Evolutionary conservation across 2,888 invertebrate genomes (phyloP).

Genomic region (Zele albiditarsus): DNA sequence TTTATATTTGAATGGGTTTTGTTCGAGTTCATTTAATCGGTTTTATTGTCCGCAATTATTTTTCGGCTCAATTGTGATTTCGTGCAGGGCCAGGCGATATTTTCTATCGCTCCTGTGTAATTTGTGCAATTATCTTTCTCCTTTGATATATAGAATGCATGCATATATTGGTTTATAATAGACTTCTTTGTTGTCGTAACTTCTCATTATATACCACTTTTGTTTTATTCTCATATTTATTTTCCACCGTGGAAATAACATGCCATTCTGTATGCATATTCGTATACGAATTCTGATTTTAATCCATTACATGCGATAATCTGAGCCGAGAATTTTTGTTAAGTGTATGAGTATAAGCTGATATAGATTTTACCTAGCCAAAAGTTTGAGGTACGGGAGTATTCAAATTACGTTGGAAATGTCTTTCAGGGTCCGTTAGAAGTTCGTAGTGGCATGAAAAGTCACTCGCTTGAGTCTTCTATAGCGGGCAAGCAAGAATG

Average conservation of each 20-base stretch:
- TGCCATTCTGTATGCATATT: neutral
- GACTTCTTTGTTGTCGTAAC: neutral
- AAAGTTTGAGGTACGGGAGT: slow-evolving; percentile 36
- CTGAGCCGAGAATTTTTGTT: slow-evolving; percentile 12
- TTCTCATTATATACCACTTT: neutral
- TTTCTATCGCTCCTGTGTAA: neutral
- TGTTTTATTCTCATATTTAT: neutral
- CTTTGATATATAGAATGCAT: slow-evolving; percentile 1
- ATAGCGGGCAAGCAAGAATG: slow-evolving; percentile 6
- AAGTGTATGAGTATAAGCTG: neutral
- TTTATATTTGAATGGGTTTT: too few species aligned
- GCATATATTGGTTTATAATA: neutral
- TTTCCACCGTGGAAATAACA: neutral
- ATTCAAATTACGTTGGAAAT: slow-evolving; percentile 42
- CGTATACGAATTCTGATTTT: neutral
- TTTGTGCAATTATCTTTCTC: slow-evolving; percentile 21
- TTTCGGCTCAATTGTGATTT: neutral
- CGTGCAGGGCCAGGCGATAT: neutral
- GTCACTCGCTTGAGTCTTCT: slow-evolving; percentile 6
- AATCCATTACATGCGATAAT: neutral
- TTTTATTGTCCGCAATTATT: neutral
- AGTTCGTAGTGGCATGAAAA: slow-evolving; percentile 34
- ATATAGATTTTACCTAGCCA: slow-evolving; percentile 21
- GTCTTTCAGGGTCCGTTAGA: slow-evolving; percentile 36
- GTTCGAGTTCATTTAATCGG: too few species aligned